Evolutionary conservation across 1,140 invertebrate species (phyloP), one percentile per base, ranked within the genome.

Genomic region (Megathymus violae): DNA sequence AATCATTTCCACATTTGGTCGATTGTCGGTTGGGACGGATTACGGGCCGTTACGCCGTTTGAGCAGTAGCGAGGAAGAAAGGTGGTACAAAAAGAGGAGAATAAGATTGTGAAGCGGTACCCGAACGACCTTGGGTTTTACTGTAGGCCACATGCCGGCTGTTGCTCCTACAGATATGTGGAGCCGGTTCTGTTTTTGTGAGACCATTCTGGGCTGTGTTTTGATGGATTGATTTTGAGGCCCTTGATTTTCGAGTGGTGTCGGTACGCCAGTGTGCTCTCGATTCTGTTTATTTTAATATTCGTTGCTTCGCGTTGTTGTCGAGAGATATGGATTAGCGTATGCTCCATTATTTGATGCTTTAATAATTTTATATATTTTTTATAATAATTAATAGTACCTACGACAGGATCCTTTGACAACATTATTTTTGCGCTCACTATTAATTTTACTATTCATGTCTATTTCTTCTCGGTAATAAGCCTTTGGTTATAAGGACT

Each of bases 111-210:
- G 67, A 80, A 87, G 83, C 83, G 85, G 85, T 86, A 85, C 76
- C 64, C 62, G 60, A 75, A 80, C 86, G 86, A 80, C 86, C 86
- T 89, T 89, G 86, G 77, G 74, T 80, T 80, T 75, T 78, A 82
- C 72, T 84, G 82, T 85, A 89, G 86, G 86, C 86, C 86, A 81
- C 75, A 73, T 75, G 69, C 75, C 81, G 86, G 84, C 74, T 85
- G 69, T 85, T 85, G 78, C 74, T 78, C 78, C 71, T 72, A 68
- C 66, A 52, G 60, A 51, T 44, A 63, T 50, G 62, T 38, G 25
- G 5, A 64, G 62, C 62, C 62, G 62, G 50, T 63, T 63, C 61
- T 54, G 61, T 63, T 63, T 63, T 63, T 63, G 62, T 63, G 62
- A 50, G 31, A 46, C 48, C 40, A 34, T 43, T 56, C 50, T 10